Conservation (phyloP, 2,113 vertebrate genomes). For the Cheilinus undulatus region DNA sequence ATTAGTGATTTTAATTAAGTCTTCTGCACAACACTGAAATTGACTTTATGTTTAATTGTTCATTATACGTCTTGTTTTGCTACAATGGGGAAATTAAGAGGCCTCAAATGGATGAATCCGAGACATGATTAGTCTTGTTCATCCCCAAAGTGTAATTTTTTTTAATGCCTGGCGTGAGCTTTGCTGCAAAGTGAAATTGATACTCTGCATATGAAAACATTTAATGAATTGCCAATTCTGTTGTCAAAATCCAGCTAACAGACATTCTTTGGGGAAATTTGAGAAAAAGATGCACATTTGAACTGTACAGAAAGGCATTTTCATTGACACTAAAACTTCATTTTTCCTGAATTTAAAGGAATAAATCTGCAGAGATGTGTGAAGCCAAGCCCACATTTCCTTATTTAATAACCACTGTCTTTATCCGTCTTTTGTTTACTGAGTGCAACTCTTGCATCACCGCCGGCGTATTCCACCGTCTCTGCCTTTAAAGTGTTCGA, state of each 20-base stretch:
- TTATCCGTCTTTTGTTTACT: constrained; percentile 59
- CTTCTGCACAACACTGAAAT: constrained; percentile 83
- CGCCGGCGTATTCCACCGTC: background rate
- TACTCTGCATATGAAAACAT: constrained; percentile 78
- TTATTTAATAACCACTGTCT: constrained; percentile 36
- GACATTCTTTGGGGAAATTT: constrained; percentile 77
- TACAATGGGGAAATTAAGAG: constrained; percentile 85
- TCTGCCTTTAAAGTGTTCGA: constrained; percentile 43
- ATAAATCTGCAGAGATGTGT: constrained; percentile 15
- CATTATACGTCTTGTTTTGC: constrained; percentile 86
- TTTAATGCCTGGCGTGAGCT: constrained; percentile 81
- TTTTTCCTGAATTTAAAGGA: constrained; percentile 39
- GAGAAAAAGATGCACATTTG: constrained; percentile 43
- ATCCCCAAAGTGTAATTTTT: constrained; percentile 84
- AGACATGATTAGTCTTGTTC: constrained; percentile 86
- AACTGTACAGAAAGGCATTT: constrained; percentile 42
- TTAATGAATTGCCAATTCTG: constrained; percentile 84
- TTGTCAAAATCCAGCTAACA: constrained; percentile 81
- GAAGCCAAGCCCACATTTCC: background rate
- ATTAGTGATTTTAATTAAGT: constrained; percentile 89
- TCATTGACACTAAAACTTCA: constrained; percentile 40
- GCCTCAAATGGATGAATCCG: constrained; percentile 83
- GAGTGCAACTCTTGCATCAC: constrained; percentile 61
- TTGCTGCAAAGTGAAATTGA: constrained; percentile 82
- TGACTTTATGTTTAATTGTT: constrained; percentile 88